Evolutionary conservation across 2,888 invertebrate species (phyloP), one percentile per base, ranked within the genome.

Genomic region (Lydus trimaculatus): DNA sequence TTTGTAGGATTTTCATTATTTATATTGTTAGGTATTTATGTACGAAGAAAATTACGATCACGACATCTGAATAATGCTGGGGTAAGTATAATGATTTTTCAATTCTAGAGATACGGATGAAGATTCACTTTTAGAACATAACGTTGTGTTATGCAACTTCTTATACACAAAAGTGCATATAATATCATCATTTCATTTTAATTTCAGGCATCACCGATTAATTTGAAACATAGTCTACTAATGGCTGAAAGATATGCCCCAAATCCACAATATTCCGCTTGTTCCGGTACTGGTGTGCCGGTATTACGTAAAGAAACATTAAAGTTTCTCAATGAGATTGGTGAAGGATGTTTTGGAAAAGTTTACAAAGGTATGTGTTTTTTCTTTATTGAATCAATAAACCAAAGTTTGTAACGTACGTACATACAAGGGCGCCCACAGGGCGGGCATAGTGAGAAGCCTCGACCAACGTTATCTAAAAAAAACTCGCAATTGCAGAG

Each of bases 341-440:
- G 95, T 2, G 94, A 95, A 83, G 95, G 95, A 0, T 95, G 94
- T 80, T 96, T 95, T 79, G 95, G 95, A 33, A 94, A 94, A 86
- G 95, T 95, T 58, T 94, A 90, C 81, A 94, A 93, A 92, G 95
- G 95, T 94, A 84, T 78, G 81, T 72, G 43, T 5, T 13, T 13
- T 13, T 36, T 36, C 5, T 13, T 0, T 36, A 33, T 28, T 28
- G 28, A 36, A 36, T 36, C 13, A 36, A 36, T 13, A 33, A 13
- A 33, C 8, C 9, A 13, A 36, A 36, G n/a, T n/a, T n/a, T n/a
- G n/a, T n/a, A n/a, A n/a, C n/a, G n/a, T n/a, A n/a, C n/a, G n/a
- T n/a, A n/a, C n/a, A n/a, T n/a, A n/a, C n/a, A n/a, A n/a, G n/a
- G n/a, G n/a, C n/a, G n/a, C n/a, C n/a, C n/a, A n/a, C n/a, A n/a